Conservation (phyloP, 2,113 vertebrate genomes). For the Eulemur rufifrons region DNA sequence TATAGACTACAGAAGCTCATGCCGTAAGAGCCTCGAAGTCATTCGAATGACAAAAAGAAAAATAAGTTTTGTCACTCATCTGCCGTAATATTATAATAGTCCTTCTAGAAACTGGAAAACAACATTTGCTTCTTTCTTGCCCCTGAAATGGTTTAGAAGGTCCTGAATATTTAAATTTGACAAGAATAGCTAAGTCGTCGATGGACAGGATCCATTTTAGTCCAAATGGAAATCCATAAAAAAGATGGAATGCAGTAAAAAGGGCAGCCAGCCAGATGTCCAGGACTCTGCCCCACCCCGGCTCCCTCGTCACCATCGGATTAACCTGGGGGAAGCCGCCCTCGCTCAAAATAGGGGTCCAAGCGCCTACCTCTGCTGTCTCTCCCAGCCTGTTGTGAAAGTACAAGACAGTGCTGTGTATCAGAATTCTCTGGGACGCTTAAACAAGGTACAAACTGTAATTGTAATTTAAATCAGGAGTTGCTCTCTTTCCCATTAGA, state of each 20-base stretch:
- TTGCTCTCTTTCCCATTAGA: not conserved
- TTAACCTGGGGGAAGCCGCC: not conserved
- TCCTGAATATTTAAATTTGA: not conserved
- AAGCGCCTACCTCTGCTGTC: rapidly evolving
- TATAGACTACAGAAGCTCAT: not conserved
- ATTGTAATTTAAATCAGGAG: not conserved
- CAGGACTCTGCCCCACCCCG: not conserved
- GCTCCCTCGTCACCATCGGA: no score
- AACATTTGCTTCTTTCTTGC: not conserved
- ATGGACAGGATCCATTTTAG: not conserved
- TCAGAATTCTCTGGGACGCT: not conserved
- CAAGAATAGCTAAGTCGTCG: not conserved
- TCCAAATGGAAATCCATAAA: not conserved
- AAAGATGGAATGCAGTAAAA: not conserved
- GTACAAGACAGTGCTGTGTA: rapidly evolving
- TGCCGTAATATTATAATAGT: not conserved
- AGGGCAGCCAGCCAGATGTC: not conserved
- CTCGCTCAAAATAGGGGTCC: not conserved
- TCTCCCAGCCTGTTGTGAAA: not conserved
- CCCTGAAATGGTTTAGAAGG: not conserved
- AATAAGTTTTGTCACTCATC: not conserved
- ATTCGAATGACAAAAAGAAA: not conserved
- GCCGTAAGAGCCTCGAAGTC: not conserved
- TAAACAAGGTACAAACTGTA: not conserved
- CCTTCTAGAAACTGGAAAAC: not conserved